Conservation (phyloP, 2,888 invertebrate species). For the Phaonia tiefii region DNA sequence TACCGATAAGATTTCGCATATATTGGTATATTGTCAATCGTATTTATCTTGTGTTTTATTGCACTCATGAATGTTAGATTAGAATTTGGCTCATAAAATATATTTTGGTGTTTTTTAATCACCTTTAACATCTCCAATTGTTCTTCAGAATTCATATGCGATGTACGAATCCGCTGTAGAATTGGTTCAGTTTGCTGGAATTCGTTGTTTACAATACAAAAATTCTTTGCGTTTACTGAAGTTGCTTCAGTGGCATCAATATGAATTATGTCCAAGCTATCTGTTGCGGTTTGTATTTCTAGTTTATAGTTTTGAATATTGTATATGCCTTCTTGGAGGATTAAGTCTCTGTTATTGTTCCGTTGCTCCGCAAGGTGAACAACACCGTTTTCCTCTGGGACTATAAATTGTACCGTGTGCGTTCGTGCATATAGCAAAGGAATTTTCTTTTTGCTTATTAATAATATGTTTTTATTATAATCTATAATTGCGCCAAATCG, state of each 20-base stretch:
- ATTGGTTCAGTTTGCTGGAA: neutral
- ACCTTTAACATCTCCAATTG: neutral
- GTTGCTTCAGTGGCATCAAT: too few relatives aligned
- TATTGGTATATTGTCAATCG: too few relatives aligned
- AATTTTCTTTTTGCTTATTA: slow-evolving; percentile 12
- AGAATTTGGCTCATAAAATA: too few relatives aligned
- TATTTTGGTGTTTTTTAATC: neutral
- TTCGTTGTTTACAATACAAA: too few relatives aligned
- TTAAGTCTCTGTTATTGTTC: neutral
- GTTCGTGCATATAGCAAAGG: slow-evolving; percentile 19
- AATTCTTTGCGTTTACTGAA: too few relatives aligned
- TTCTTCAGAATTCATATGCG: slow-evolving; percentile 3
- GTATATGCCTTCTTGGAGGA: neutral
- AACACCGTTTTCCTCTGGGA: neutral
- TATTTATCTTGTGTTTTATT: slow-evolving; percentile 10
- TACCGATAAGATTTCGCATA: slow-evolving; percentile 3
- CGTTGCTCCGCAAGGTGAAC: neutral
- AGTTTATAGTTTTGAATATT: neutral
- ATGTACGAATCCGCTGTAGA: neutral
- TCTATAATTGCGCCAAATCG: slow-evolving; percentile 34
- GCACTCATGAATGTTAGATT: slow-evolving; percentile 12
- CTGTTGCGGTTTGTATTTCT: neutral
- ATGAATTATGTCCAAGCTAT: too few relatives aligned
- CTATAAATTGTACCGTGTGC: neutral
- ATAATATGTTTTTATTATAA: slow-evolving; percentile 41